These are phyloP conservation scores for Monomorium pharaonis DNA, from an alignment of 1,140 invertebrate species.

Conservation along the genomic window DNA sequence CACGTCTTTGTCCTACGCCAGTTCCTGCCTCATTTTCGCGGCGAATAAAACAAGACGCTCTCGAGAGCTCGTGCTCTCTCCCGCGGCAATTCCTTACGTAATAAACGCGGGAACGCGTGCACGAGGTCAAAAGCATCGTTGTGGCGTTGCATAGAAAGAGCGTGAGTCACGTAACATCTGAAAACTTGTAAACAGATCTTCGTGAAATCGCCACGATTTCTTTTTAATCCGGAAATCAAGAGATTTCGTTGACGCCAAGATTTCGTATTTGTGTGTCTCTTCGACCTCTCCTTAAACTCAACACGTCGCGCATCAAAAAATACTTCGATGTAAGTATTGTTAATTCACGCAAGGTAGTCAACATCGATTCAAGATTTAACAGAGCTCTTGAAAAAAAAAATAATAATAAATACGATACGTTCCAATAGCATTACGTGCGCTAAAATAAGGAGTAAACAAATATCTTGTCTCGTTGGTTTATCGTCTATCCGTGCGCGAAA, in stretches of 20 bases:
- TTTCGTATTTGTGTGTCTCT: neutral
- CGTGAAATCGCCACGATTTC: neutral
- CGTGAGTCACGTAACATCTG: constrained; percentile 36
- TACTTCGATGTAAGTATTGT: neutral
- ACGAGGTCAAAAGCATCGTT: constrained; percentile 63
- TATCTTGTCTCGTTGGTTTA: constrained; percentile 31
- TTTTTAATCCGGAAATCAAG: neutral
- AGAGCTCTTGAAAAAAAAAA: neutral
- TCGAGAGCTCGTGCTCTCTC: constrained; percentile 21
- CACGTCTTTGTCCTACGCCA: constrained; percentile 61
- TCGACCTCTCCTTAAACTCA: too few relatives aligned
- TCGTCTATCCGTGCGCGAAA: constrained; percentile 35
- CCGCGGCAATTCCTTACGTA: constrained; percentile 59
- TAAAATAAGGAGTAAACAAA: neutral
- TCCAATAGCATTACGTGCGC: neutral
- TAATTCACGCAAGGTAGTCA: neutral
- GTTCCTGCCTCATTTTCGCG: constrained; percentile 59
- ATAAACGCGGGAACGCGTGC: constrained; percentile 70
- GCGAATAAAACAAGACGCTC: constrained; percentile 39
- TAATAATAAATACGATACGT: too few relatives aligned
- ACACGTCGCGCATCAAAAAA: neutral
- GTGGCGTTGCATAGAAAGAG: constrained; percentile 22
- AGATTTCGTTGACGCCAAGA: neutral
- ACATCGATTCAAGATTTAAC: neutral
- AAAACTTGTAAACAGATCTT: constrained; percentile 35